Percentiles rank a stretch among this genome's conserved stretches.
Evolutionary conservation across 2,113 vertebrate species (phyloP).

Genomic region (Heterocephalus glaber): DNA sequence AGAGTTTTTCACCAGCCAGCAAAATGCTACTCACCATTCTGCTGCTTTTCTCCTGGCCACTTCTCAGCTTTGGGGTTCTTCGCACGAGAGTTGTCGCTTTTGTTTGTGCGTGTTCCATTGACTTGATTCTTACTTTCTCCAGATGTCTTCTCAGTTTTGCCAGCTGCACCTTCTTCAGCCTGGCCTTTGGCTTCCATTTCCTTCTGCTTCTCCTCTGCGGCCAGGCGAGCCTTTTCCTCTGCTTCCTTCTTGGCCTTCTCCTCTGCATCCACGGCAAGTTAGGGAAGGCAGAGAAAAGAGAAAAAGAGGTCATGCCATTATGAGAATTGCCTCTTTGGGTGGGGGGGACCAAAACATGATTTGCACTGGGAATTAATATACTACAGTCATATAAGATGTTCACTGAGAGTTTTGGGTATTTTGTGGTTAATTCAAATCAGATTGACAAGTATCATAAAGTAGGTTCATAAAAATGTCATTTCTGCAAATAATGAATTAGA

Average conservation of each 20-base stretch:
- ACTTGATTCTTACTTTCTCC: slow-evolving; percentile 72
- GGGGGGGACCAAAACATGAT: no score
- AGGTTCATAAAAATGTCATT: background rate
- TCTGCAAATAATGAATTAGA: slow-evolving; percentile 15
- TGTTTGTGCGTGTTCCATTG: slow-evolving; percentile 68
- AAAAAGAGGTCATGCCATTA: background rate
- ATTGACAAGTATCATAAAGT: background rate
- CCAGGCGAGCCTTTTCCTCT: slow-evolving; percentile 89
- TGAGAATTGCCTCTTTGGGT: background rate
- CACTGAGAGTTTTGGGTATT: background rate
- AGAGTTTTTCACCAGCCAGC: background rate
- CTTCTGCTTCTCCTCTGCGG: slow-evolving; percentile 87
- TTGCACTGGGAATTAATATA: background rate
- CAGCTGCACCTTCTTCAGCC: slow-evolving; percentile 64
- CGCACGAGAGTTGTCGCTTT: slow-evolving; percentile 67
- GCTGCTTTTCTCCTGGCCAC: slow-evolving; percentile 51
- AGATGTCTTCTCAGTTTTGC: slow-evolving; percentile 64
- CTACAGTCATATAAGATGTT: background rate
- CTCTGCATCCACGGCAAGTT: slow-evolving; percentile 59
- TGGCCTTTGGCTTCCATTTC: slow-evolving; percentile 82
- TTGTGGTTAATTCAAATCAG: background rate
- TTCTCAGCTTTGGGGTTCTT: slow-evolving; percentile 75
- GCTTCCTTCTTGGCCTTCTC: slow-evolving; percentile 87
- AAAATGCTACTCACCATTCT: slow-evolving; percentile 51
- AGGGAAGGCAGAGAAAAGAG: background rate